phyloP scores from a whole-genome alignment of 2,113 vertebrate genomes.

The Boulengeromyrus knoepffleri region DNA sequence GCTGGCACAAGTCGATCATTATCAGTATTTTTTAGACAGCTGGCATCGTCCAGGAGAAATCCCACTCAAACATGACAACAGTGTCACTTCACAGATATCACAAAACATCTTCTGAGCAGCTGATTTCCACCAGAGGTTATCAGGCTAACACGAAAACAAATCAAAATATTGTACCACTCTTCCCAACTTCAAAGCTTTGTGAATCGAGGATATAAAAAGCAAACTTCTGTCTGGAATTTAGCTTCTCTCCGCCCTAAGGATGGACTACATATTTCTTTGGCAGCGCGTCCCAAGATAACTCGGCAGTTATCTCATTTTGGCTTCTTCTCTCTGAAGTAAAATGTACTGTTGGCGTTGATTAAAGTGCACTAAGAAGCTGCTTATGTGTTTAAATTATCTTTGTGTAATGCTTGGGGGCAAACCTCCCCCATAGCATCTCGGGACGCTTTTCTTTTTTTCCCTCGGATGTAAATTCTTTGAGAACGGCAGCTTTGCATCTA shows the following conservation, averaged over 20 bases:
- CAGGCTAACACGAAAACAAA: not conserved
- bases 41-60: not conserved
- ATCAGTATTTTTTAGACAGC: not conserved
- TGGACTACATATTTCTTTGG: slow-evolving; percentile 56
- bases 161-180: not conserved
- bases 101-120: not conserved
- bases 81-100: not conserved
- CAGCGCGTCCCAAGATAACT: slow-evolving; percentile 61
- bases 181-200: not conserved
- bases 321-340: slow-evolving; percentile 53
- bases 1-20: not conserved
- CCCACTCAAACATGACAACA: not conserved
- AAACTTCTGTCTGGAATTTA: slow-evolving; percentile 66
- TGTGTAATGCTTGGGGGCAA: slow-evolving; percentile 57
- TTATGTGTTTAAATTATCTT: slow-evolving; percentile 74
- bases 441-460: slow-evolving; percentile 66
- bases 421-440: slow-evolving; percentile 52
- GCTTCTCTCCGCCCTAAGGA: slow-evolving; percentile 62
- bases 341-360: slow-evolving; percentile 63
- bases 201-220: slow-evolving; percentile 34
- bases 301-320: slow-evolving; percentile 60
- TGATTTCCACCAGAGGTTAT: not conserved
- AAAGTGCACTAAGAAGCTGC: slow-evolving; percentile 66
- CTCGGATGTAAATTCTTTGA: slow-evolving; percentile 65
- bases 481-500: slow-evolving; percentile 68